phyloP scores from a whole-genome alignment of 1,140 invertebrate species.

The Stenopsyche tienmushanensis region DNA sequence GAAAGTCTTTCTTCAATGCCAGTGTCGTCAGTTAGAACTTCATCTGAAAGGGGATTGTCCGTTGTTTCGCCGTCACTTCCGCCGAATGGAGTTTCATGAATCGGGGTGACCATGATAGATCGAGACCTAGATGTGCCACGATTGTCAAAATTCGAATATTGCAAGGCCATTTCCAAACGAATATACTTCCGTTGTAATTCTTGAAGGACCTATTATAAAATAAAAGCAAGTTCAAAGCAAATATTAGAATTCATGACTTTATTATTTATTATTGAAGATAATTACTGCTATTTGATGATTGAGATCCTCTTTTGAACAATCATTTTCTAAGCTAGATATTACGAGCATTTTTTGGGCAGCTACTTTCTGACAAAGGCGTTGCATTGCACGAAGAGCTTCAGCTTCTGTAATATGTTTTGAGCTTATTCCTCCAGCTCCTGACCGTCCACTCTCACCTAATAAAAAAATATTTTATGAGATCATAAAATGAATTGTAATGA shows the following conservation, averaged over 20 bases:
- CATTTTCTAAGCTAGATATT: slow-evolving; percentile 72
- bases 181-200: slow-evolving; percentile 74
- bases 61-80: slow-evolving; percentile 57
- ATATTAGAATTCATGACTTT: background rate
- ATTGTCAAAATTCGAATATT: slow-evolving; percentile 56
- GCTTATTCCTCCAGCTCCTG: slow-evolving; percentile 44
- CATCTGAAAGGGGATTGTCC: slow-evolving; percentile 28
- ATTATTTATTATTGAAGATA: slow-evolving; percentile 22
- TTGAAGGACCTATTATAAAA: slow-evolving; percentile 60
- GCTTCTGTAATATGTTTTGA: slow-evolving; percentile 53
- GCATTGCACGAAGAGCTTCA: slow-evolving; percentile 60
- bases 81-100: slow-evolving; percentile 57
- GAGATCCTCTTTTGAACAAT: slow-evolving; percentile 68
- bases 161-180: slow-evolving; percentile 65
- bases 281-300: slow-evolving; percentile 71
- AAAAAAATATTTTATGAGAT: slow-evolving; percentile 12
- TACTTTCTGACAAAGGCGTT: slow-evolving; percentile 68
- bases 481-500: background rate
- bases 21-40: slow-evolving; percentile 33
- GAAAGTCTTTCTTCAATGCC: slow-evolving; percentile 17
- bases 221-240: background rate
- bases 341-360: slow-evolving; percentile 72
- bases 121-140: slow-evolving; percentile 42
- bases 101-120: slow-evolving; percentile 52
- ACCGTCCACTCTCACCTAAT: slow-evolving; percentile 25